Evolutionary conservation across 1,140 invertebrate genomes (phyloP).

Genomic region (Rhysida immarginata): DNA sequence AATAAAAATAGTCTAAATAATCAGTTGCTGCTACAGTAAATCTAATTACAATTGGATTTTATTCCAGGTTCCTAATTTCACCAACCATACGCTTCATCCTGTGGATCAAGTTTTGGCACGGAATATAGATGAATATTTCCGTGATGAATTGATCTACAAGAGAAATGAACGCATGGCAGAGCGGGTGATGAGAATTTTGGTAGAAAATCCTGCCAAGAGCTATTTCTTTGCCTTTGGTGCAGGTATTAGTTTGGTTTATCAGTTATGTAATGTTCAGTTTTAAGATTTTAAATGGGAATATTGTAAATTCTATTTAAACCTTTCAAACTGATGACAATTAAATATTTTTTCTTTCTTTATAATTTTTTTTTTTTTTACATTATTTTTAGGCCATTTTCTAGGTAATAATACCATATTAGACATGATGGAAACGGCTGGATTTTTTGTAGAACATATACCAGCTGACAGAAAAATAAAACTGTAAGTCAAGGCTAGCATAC

Average conservation of each 20-base stretch:
- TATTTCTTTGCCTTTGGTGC: constrained; percentile 44
- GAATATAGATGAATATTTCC: constrained; percentile 38
- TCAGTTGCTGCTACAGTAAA: no score
- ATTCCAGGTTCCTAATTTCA: constrained; percentile 17
- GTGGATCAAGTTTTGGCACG: constrained; percentile 26
- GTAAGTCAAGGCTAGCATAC: background rate
- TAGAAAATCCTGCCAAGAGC: constrained; percentile 32
- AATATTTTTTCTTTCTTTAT: no score
- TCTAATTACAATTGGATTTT: background rate
- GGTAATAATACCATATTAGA: constrained; percentile 37
- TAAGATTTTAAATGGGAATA: no score
- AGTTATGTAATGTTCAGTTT: no score
- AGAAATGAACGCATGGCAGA: constrained; percentile 37
- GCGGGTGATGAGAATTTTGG: constrained; percentile 31
- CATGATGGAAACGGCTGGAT: constrained; percentile 27
- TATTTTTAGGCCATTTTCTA: constrained; percentile 34
- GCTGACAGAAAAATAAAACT: constrained; percentile 18
- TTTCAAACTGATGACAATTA: no score
- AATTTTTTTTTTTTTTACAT: constrained; percentile 12
- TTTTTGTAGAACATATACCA: constrained; percentile 28
- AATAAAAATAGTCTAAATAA: no score
- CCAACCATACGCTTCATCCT: constrained; percentile 15
- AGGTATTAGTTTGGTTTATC: constrained; percentile 26
- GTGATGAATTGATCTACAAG: constrained; percentile 36
- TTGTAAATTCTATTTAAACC: no score